These are phyloP conservation scores for Eumeta japonica DNA, from an alignment of 1,140 invertebrate species.

Conservation along the genomic window DNA sequence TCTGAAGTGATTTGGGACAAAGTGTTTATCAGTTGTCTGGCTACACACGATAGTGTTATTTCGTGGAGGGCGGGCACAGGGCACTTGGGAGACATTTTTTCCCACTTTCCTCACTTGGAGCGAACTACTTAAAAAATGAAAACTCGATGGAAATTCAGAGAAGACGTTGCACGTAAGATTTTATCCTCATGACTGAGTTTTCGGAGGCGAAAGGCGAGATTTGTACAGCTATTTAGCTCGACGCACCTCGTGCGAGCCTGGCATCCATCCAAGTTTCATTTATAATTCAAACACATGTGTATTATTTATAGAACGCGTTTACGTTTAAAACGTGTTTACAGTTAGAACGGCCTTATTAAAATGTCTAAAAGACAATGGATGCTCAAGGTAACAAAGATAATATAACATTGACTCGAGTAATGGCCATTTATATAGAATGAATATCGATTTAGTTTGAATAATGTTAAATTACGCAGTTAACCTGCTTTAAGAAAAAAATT, in stretches of 20 bases:
- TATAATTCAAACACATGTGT: conserved; percentile 48
- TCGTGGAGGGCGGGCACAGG: conserved; percentile 48
- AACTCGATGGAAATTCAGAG: too few species aligned
- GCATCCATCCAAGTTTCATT: conserved; percentile 37
- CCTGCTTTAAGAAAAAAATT: too few species aligned
- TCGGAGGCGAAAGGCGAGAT: too few species aligned
- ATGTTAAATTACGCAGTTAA: too few species aligned
- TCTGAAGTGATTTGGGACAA: conserved; percentile 50
- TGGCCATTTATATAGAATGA: too few species aligned
- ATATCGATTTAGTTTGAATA: too few species aligned
- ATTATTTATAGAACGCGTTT: conserved; percentile 50
- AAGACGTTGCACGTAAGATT: too few species aligned
- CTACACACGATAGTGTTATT: conserved; percentile 47
- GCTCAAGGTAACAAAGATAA: too few species aligned
- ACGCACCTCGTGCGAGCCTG: conserved; percentile 26
- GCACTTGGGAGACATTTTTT: conserved; percentile 53
- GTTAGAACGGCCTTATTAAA: conserved; percentile 15
- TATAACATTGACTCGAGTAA: too few species aligned
- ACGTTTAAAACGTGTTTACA: conserved; percentile 46
- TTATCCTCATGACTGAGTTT: too few species aligned
- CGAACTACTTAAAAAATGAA: too few species aligned
- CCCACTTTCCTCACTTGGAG: conserved; percentile 7
- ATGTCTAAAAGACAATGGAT: too few species aligned
- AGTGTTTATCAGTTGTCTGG: conserved; percentile 49
- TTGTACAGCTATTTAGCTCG: conserved; percentile 33